Base-by-base conservation (phyloP, 2,113 vertebrate genomes). In the Cyprinus carpio region DNA sequence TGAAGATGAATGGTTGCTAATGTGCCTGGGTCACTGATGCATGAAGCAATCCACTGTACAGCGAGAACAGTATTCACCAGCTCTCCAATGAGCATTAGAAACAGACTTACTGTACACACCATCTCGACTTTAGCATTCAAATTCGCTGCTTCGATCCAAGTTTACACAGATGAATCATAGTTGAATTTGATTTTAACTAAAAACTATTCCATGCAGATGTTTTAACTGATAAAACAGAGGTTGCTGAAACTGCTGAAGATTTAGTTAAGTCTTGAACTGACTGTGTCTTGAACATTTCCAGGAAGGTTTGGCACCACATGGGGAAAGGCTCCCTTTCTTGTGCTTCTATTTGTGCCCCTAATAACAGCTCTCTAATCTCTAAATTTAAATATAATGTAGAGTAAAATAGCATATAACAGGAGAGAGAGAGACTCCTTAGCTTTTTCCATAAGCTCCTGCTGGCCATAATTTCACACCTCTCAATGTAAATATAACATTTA, bases 1-100 rank as follows among this genome's bases (percentile, higher is more conserved):
- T 92, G 87, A 93, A 91, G 92, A 93, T 91, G 85, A 93, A 93
- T 93, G 89, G 89, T 92, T 86, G 85, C 86, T 81, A 87, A 84
- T 91, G 89, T 88, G 81, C 72, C 86, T 77, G 31, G 87, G 78
- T 85, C 88, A 69, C 81, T 91, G 89, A 89, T 82, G 90, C 87
- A 79, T 92, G 88, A 87, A 90, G 88, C 88, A 83, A 81, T 62
- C 75, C 90, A 84, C 86, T 84, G 40, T 80, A 65, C 89, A 84
- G 87, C 31, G 29, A 76, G 31, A 54, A 86, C 75, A 69, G 82
- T 58, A 62, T 83, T 60, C 37, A 18, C 25, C 31, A 43, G 67
- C 4, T 77, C 43, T 25, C 29, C 75, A 31, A 20, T n/a, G 20
- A 81, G 40, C 25, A n/a, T 20, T 27, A 16, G 40, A 81, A 49